Conservation (phyloP, 2,797 vertebrate genomes). For the Oryzias dopingdopingensis region DNA sequence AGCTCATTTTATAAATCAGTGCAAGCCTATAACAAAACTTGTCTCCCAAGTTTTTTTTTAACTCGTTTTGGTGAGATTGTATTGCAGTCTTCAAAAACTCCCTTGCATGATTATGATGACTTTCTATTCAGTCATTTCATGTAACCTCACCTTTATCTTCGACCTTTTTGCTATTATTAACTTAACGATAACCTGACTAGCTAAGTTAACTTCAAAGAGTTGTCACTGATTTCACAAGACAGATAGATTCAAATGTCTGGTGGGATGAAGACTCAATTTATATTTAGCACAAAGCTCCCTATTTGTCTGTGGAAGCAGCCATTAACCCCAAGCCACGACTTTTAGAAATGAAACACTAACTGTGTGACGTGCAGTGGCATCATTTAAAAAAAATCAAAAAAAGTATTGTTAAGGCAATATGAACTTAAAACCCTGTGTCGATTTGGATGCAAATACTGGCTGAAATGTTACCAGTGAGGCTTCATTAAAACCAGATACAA, state of each 20-base stretch:
- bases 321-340: conserved; percentile 8
- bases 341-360: conserved; percentile 10
- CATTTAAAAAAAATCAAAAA: conserved; percentile 6
- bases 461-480: conserved; percentile 36
- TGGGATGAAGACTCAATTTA: neutral
- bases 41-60: too few species aligned
- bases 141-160: too few species aligned
- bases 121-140: too few species aligned
- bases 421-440: conserved; percentile 11
- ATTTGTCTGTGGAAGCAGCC: conserved; percentile 3
- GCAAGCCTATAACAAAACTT: too few species aligned
- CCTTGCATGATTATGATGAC: too few species aligned
- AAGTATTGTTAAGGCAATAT: conserved; percentile 5
- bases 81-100: too few species aligned
- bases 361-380: conserved; percentile 14
- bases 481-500: conserved; percentile 38
- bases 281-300: neutral
- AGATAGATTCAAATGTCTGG: neutral
- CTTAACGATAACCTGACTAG: too few species aligned
- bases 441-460: conserved; percentile 21
- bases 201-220: neutral
- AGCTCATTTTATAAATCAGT: too few species aligned
- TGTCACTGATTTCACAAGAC: neutral
- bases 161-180: too few species aligned
- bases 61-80: too few species aligned